Evolutionary conservation across 2,797 vertebrate species (phyloP).

Genomic region (Okamejei kenojei): DNA sequence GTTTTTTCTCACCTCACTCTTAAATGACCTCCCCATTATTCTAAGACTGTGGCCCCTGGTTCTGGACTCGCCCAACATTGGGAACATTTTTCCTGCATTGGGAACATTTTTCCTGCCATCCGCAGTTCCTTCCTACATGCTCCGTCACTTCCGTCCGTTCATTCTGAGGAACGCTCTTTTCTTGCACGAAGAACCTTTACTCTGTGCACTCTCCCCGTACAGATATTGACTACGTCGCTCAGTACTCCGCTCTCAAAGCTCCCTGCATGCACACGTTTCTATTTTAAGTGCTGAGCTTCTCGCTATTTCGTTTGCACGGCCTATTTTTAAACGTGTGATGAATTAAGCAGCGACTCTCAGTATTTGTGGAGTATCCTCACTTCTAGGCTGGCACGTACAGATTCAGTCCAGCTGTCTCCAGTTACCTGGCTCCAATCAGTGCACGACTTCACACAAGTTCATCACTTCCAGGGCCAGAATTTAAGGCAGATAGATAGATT

Average conservation of each 20-base stretch:
- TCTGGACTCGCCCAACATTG: no score
- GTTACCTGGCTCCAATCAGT: not conserved
- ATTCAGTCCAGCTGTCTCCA: slow-evolving; percentile 7
- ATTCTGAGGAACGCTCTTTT: no score
- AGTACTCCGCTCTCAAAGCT: not conserved
- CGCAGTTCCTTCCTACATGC: no score
- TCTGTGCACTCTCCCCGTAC: not conserved
- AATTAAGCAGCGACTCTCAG: not conserved
- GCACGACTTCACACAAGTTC: no score
- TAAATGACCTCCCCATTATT: no score
- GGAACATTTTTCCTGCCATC: no score
- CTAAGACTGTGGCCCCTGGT: no score
- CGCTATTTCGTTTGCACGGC: not conserved
- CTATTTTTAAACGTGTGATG: slow-evolving; percentile 26
- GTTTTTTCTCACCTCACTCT: no score
- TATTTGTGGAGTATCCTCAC: not conserved
- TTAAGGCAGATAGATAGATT: no score
- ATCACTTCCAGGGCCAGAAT: no score
- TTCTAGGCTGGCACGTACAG: not conserved
- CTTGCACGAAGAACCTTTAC: not conserved
- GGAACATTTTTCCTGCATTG: no score
- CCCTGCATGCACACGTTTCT: not conserved
- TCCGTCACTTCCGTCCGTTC: not conserved
- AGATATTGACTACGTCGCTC: not conserved
- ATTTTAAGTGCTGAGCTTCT: slow-evolving; percentile 1